phyloP scores from a whole-genome alignment of 2,888 invertebrate species.

The Belgica antarctica region DNA sequence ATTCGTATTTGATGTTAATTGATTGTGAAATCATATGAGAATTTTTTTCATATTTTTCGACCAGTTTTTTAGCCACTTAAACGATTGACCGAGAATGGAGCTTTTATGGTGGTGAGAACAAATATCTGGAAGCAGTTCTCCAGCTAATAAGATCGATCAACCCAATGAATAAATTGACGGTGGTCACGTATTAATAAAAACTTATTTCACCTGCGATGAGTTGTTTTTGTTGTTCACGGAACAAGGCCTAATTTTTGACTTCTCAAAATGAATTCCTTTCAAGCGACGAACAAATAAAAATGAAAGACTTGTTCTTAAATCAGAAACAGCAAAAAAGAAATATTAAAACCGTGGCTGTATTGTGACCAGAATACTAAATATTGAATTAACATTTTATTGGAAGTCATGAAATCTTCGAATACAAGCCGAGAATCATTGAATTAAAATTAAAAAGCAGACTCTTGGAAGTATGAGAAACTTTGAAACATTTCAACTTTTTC shows the following conservation, averaged over 20 bases:
- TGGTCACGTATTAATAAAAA: not conserved
- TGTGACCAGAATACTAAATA: constrained; percentile 39
- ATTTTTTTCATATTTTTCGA: not conserved
- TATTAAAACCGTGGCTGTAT: constrained; percentile 20
- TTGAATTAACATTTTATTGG: constrained; percentile 41
- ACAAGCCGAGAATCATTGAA: too few species aligned
- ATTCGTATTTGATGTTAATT: constrained; percentile 8
- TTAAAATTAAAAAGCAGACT: too few species aligned
- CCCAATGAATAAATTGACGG: not conserved
- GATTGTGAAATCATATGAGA: constrained; percentile 8
- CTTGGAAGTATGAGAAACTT: too few species aligned
- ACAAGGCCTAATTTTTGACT: too few species aligned
- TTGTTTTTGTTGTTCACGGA: too few species aligned
- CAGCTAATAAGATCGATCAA: not conserved
- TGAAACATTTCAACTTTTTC: too few species aligned
- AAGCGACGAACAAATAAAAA: not conserved
- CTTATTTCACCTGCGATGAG: not conserved
- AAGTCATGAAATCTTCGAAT: too few species aligned
- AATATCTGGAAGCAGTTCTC: not conserved
- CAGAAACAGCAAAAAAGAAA: not conserved
- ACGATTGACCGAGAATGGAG: not conserved
- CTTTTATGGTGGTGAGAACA: not conserved
- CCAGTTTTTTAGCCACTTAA: too few species aligned
- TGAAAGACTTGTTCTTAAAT: constrained; percentile 30
- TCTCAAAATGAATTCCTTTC: too few species aligned